Base-by-base conservation (phyloP, 2,888 invertebrate species). In the Aphidius colemani region DNA sequence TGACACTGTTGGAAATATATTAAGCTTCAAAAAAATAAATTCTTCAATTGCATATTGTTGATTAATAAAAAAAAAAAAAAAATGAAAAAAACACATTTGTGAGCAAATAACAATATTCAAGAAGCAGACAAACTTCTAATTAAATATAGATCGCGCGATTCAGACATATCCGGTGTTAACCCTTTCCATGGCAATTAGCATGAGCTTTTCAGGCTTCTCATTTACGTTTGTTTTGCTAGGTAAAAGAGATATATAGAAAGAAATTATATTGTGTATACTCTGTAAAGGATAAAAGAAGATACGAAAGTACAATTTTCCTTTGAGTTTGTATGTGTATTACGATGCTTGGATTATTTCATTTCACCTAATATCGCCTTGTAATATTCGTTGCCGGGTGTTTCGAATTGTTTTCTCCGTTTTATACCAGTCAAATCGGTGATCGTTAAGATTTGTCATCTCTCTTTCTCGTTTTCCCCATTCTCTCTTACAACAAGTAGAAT, bases 141-240 rank as follows among this genome's bases (percentile, higher is more conserved):
- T 78, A 77, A 78, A 78, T 76, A 78, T 77, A 75, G 75, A 77
- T 75, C 75, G 76, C 74, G 75, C 75, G 77, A 78, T 75, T 72
- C 72, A 66, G 66, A 64, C 68, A 70, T 30, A 58, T 48, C 61
- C 65, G 72, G 75, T 74, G 76, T 74, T 77, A 78, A 79, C 78
- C 78, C 78, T 78, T 79, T 78, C 77, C 77, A 75, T 75, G 75
- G 78, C 75, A 78, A 78, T 79, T 79, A 78, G 78, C 75, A 74
- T 76, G 72, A 71, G 72, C 70, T 73, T 74, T 75, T 75, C 77
- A 76, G 77, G 77, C 70, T 73, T 74, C 75, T 75, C 77, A 76
- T 78, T 78, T 76, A 74, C 76, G 77, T 72, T 74, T 74, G 77
- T 74, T 76, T 30, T 75, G 72, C 76, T 71, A 73, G 71, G 69